These are phyloP conservation scores for Corydoras maculifer DNA, from an alignment of 2,113 vertebrate species.

Conservation along the genomic window DNA sequence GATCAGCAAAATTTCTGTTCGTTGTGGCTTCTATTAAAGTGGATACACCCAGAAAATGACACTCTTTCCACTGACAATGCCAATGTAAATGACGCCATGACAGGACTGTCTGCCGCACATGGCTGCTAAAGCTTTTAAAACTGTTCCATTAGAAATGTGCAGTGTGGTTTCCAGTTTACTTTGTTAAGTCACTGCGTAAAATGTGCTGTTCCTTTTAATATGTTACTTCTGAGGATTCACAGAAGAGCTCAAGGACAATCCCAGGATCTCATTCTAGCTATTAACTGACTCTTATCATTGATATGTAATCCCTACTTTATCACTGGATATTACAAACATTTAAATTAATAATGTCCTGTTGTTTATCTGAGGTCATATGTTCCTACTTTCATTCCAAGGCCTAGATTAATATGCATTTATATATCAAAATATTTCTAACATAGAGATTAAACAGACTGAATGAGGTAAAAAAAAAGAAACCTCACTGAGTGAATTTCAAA, in stretches of 20 bases:
- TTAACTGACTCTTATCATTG: not conserved
- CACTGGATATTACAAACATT: too few relatives aligned
- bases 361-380: too few relatives aligned
- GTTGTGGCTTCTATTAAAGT: not conserved
- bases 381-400: too few relatives aligned
- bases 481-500: too few relatives aligned
- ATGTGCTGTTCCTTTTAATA: constrained; percentile 8
- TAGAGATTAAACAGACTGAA: too few relatives aligned
- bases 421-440: too few relatives aligned
- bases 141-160: constrained; percentile 1
- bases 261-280: too few relatives aligned
- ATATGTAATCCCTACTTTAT: too few relatives aligned
- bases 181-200: not conserved
- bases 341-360: too few relatives aligned
- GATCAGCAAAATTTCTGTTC: not conserved
- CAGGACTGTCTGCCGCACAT: not conserved
- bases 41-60: constrained; percentile 6
- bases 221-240: not conserved
- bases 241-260: not conserved
- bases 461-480: too few relatives aligned
- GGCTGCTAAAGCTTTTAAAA: constrained; percentile 2
- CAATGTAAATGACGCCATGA: not conserved
- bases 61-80: not conserved
- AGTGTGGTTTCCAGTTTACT: constrained; percentile 5
- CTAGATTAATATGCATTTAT: too few relatives aligned